Percentiles rank a stretch among this genome's conserved stretches.
phyloP scores from a whole-genome alignment of 2,113 vertebrate genomes.

The Platichthys stellatus region DNA sequence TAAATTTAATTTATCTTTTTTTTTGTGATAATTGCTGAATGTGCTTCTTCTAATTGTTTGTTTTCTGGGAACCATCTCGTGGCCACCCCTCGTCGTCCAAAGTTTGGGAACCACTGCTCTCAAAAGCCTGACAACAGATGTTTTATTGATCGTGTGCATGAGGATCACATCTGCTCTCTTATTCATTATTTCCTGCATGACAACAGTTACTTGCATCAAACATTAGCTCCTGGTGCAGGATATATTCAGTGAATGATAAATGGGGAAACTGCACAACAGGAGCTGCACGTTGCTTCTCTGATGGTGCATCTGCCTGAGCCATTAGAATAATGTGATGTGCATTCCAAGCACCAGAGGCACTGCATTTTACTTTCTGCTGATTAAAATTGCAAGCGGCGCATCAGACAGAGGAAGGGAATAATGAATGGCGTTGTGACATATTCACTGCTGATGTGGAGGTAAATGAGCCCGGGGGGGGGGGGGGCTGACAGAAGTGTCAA shows the following conservation, averaged over 20 bases:
- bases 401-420: conserved; percentile 38
- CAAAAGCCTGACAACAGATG: too few relatives aligned
- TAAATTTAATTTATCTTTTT: too few relatives aligned
- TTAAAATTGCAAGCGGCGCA: conserved; percentile 56
- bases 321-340: conserved; percentile 58
- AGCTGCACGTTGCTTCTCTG: conserved; percentile 8
- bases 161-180: conserved; percentile 17
- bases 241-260: conserved; percentile 27
- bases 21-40: too few relatives aligned
- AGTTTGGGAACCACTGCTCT: too few relatives aligned
- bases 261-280: conserved; percentile 14
- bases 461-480: conserved; percentile 17
- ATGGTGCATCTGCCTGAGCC: conserved; percentile 36
- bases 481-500: neutral
- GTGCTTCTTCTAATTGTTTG: too few relatives aligned
- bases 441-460: conserved; percentile 19
- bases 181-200: conserved; percentile 46
- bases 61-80: too few relatives aligned
- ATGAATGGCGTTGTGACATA: conserved; percentile 1
- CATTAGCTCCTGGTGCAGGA: conserved; percentile 34
- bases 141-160: neutral
- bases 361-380: conserved; percentile 37
- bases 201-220: neutral
- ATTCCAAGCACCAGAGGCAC: conserved; percentile 45
- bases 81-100: too few relatives aligned